Evolutionary conservation across 2,888 invertebrate species (phyloP), one percentile per base, ranked within the genome.

Genomic region (Cephus sareptanus): DNA sequence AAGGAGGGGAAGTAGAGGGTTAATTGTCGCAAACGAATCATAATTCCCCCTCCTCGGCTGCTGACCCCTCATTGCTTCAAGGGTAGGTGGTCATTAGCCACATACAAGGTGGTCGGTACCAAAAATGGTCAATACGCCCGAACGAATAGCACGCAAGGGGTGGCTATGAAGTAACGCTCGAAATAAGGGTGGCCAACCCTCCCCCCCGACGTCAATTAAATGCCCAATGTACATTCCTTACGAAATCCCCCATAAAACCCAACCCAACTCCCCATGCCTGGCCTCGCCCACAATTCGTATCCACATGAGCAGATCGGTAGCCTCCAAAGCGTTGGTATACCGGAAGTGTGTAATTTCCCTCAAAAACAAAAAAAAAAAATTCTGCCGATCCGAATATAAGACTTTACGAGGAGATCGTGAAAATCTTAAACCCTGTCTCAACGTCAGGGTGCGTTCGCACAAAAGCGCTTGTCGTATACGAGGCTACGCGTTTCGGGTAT

Each of bases 201-300:
- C 74, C 34, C 31, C 33, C 33, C 33, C 0, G 69, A 71, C 68
- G 74, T 69, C 68, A 77, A 71, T 74, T 79, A 74, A 76, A 75
- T 70, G 76, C 69, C 35, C 40, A 73, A 56, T 74, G 76, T 31
- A 31, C 74, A 70, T 33, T 33, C 74, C 70, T 70, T 75, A 33
- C 75, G 70, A 71, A 68, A n/a, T 73, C 34, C 34, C 13, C 76
- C 13, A 15, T 34, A 31, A 69, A 74, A 40, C 2, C 33, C 15
- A 70, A 70, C 68, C 34, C 71, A 69, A 68, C 31, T 33, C 40
- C 74, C 34, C 78, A 77, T 78, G 78, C 79, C 77, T 77, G 80
- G 76, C 76, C 79, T 77, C 78, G 74, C 31, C 77, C 79, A 76
- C 74, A 74, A 76, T 75, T 76, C 77, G 79, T 71, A 80, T 77